Base-by-base conservation (phyloP, 2,113 vertebrate species). In the Clarias macrocephalus region DNA sequence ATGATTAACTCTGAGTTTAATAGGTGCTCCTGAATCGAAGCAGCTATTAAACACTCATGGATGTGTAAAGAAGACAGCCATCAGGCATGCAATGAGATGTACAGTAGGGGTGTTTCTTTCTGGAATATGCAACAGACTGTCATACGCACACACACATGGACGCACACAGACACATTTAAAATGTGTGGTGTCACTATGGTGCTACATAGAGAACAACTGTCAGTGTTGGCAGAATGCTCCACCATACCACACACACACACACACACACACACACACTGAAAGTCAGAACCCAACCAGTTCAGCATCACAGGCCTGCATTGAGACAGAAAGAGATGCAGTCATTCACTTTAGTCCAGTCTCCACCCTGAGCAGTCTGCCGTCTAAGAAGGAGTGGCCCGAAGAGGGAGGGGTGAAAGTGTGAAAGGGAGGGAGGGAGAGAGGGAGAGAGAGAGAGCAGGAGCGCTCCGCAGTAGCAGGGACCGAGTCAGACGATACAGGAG, bases 321-420 rank as follows among this genome's bases (percentile, higher is more conserved):
- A 56, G 11, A 48, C 11, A 52, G 33, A 73, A 12, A 70, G 62
- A 82, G 70, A 33, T 52, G 56, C 80, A 87, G 85, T 48, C 84
- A 48, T 90, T 86, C 59, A 90, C 90, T 88, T 86, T 84, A 86
- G 90, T 84, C 86, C 86, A 85, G 66, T 90, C 87, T 90, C 87
- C 89, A 90, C 89, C 82, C 87, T 75, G 28, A 88, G 88, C 60
- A 88, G 86, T 76, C 90, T 89, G 75, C 84, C 42, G 57, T 88
- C 68, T 28, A 86, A 79, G 84, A 86, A 88, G 90, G 90, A 90
- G 90, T 90, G 90, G 88, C 88, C 87, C 86, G 79, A 65, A 83
- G 86, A 90, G 88, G 88, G 90, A 88, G 90, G 90, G 81, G 80
- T 87, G 16, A 70, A 70, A 85, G 82, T 62, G 76, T 37, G 85